Conservation (phyloP, 2,113 vertebrate genomes). For the Puffinus mauretanicus region DNA sequence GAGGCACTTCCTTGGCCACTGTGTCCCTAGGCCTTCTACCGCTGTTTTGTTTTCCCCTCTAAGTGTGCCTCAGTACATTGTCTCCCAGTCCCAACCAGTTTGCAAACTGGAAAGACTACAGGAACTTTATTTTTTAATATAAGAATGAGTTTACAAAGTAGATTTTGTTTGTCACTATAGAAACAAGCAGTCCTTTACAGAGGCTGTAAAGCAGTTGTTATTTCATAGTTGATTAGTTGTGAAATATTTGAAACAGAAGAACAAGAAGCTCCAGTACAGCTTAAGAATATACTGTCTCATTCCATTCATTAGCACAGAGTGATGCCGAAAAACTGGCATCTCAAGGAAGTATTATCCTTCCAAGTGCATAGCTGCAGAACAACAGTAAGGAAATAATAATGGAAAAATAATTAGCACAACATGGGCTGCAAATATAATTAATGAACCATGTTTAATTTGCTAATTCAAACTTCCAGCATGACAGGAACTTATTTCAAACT, state of each 20-base stretch:
- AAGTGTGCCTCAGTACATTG: not conserved
- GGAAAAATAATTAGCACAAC: constrained; percentile 16
- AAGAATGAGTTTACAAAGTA: not conserved
- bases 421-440: not conserved
- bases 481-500: not conserved
- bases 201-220: not conserved
- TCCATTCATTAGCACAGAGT: constrained; percentile 13
- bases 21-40: not conserved
- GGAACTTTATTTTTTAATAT: not conserved
- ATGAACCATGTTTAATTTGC: not conserved
- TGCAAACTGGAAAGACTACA: not conserved
- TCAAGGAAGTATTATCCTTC: not conserved
- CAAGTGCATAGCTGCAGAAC: not conserved
- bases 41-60: not conserved
- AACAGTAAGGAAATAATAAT: constrained; percentile 14
- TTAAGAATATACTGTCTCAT: constrained; percentile 23
- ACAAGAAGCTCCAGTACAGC: constrained; percentile 2
- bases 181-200: not conserved
- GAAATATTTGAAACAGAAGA: constrained; percentile 30
- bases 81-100: not conserved
- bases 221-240: constrained; percentile 15
- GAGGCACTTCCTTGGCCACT: not conserved
- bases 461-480: not conserved
- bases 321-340: not conserved
- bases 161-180: not conserved